These are phyloP conservation scores for Scyliorhinus canicula DNA, from an alignment of 2,797 vertebrate genomes.

Conservation along the genomic window DNA sequence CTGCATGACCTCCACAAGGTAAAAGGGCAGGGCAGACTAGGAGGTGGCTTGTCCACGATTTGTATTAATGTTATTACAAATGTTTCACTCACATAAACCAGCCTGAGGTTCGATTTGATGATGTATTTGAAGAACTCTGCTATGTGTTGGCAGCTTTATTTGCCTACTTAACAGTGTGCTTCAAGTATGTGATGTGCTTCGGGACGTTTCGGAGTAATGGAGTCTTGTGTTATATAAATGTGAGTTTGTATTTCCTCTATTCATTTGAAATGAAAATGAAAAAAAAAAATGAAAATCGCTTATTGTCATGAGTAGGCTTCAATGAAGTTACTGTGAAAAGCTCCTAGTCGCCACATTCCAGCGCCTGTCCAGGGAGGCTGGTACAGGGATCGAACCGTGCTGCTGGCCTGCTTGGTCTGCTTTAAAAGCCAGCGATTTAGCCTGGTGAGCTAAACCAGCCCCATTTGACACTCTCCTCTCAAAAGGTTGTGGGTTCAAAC, in stretches of 20 bases:
- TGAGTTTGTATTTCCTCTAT: not conserved
- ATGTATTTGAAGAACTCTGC: not conserved
- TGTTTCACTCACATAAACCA: not conserved
- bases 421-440: too few relatives aligned
- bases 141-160: not conserved
- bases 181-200: not conserved
- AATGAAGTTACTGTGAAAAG: too few relatives aligned
- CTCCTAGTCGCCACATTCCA: too few relatives aligned
- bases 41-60: not conserved
- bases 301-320: too few relatives aligned
- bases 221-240: not conserved
- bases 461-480: not conserved
- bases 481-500: not conserved
- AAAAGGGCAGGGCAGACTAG: not conserved
- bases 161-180: not conserved
- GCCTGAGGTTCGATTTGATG: not conserved
- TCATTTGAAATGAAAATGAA: too few relatives aligned
- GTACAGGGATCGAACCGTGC: too few relatives aligned
- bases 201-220: not conserved
- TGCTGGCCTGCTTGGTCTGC: too few relatives aligned
- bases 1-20: not conserved
- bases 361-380: too few relatives aligned
- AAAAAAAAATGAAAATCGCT: too few relatives aligned
- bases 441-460: too few relatives aligned
- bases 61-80: not conserved